phyloP scores from a whole-genome alignment of 1,140 invertebrate species.

The Bombus haemorrhoidalis region DNA sequence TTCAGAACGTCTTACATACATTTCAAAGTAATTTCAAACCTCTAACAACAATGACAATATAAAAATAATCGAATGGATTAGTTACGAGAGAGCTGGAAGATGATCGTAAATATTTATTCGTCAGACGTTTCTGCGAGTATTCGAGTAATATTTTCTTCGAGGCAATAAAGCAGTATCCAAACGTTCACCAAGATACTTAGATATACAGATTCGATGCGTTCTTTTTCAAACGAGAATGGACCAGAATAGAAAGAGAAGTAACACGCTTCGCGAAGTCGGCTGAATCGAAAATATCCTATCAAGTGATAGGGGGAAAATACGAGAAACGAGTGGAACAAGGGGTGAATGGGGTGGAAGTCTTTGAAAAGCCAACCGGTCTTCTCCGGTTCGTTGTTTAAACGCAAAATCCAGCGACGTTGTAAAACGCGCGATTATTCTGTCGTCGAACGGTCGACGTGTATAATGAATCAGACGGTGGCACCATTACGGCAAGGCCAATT shows the following conservation, averaged over 20 bases:
- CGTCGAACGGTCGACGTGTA: not conserved
- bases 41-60: no score
- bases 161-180: no score
- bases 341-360: conserved; percentile 51
- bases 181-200: not conserved
- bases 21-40: no score
- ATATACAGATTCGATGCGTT: not conserved
- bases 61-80: no score
- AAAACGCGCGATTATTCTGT: conserved; percentile 44
- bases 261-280: conserved; percentile 18
- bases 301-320: not conserved
- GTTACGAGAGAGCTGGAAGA: no score
- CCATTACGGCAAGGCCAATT: conserved; percentile 36
- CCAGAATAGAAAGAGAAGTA: conserved; percentile 26
- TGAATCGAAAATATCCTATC: conserved; percentile 59
- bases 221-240: not conserved
- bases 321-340: not conserved
- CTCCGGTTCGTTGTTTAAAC: not conserved
- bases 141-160: no score
- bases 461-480: conserved; percentile 14
- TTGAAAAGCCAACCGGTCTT: conserved; percentile 27
- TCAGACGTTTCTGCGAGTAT: no score
- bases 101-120: no score
- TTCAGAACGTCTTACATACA: no score
- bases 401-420: conserved; percentile 43